phyloP scores from a whole-genome alignment of 1,140 invertebrate species.

The Idris sp. region DNA sequence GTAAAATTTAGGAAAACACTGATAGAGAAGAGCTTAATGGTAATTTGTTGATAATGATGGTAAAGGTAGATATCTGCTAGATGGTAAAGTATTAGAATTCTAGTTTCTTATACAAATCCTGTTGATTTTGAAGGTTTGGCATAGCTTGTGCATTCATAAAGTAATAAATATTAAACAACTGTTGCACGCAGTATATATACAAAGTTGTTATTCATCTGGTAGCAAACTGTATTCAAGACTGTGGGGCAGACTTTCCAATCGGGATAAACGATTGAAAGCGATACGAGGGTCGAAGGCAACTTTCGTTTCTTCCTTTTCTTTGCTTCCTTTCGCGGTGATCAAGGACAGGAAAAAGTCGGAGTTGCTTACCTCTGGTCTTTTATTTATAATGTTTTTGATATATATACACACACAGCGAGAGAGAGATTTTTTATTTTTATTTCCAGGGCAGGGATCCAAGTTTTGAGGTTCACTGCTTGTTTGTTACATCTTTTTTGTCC shows the following conservation, averaged over 20 bases:
- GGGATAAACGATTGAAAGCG: constrained; percentile 56
- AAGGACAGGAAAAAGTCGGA: constrained; percentile 68
- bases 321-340: constrained; percentile 51
- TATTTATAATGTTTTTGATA: constrained; percentile 12
- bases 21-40: too few relatives aligned
- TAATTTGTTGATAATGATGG: too few relatives aligned
- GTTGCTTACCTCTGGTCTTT: constrained; percentile 13
- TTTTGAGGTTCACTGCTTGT: constrained; percentile 8
- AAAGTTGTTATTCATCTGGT: constrained; percentile 18
- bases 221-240: constrained; percentile 38
- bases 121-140: too few relatives aligned
- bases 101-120: too few relatives aligned
- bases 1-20: too few relatives aligned
- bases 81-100: too few relatives aligned
- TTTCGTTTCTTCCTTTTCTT: constrained; percentile 57
- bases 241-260: constrained; percentile 57
- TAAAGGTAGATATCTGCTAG: too few relatives aligned
- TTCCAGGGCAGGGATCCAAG: constrained; percentile 12
- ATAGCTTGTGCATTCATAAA: constrained; percentile 12
- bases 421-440: constrained; percentile 1
- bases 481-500: constrained; percentile 17
- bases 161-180: constrained; percentile 53
- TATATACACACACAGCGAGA: too few relatives aligned
- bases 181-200: constrained; percentile 32
- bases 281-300: constrained; percentile 41